Conservation (phyloP, 1,140 invertebrate genomes). For the Pemphigus obesinymphae region DNA sequence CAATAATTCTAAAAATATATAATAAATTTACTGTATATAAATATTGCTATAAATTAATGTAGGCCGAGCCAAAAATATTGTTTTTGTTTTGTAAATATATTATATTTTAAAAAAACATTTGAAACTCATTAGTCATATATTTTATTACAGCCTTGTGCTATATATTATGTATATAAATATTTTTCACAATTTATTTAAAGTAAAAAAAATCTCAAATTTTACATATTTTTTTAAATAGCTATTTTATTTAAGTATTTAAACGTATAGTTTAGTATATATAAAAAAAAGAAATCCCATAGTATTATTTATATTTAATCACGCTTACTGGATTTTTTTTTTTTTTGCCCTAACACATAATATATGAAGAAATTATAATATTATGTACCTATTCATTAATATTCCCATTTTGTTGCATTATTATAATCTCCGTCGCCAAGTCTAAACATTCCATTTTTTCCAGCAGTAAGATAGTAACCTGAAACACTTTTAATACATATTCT, state of each 20-base stretch:
- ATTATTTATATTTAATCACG: background rate
- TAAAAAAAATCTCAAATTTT: too few relatives aligned
- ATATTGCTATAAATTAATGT: background rate
- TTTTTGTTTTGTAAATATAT: background rate
- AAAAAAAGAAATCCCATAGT: background rate
- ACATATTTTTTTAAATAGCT: too few relatives aligned
- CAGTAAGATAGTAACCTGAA: slow-evolving; percentile 75
- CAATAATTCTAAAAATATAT: background rate
- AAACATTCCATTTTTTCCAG: slow-evolving; percentile 91
- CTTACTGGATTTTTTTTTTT: background rate
- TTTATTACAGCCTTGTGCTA: background rate
- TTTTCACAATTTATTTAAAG: too few relatives aligned
- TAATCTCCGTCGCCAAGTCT: slow-evolving; percentile 74
- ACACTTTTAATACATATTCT: slow-evolving; percentile 81
- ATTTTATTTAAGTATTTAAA: too few relatives aligned
- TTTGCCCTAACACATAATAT: background rate
- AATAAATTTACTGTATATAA: background rate
- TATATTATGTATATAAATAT: background rate
- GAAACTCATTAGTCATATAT: background rate
- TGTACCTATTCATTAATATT: slow-evolving; percentile 67
- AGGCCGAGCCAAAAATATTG: background rate
- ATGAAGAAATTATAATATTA: background rate
- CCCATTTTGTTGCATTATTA: slow-evolving; percentile 83
- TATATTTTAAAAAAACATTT: background rate
- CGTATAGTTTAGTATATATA: too few relatives aligned